Evolutionary conservation across 2,888 invertebrate species (phyloP).

Genomic region (Drosophila prolongata): DNA sequence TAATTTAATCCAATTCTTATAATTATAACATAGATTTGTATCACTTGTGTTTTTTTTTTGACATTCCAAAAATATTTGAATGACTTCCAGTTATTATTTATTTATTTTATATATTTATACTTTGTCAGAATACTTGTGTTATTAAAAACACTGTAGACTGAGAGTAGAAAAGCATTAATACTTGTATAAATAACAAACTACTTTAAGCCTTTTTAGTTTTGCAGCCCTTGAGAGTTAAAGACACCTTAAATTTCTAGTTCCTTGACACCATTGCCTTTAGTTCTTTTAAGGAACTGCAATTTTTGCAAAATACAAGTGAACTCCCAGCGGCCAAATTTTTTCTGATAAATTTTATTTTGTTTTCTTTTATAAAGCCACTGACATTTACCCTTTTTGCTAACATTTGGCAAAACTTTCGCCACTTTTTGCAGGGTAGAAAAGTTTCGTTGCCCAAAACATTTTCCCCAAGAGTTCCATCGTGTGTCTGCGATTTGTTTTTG

Average conservation of each 20-base stretch:
- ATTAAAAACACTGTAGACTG: no score
- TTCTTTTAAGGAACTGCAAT: neutral
- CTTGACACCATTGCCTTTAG: neutral
- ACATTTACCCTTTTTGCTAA: neutral
- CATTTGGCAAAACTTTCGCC: neutral
- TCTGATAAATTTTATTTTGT: neutral
- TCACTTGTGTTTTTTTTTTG: neutral
- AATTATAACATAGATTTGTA: neutral
- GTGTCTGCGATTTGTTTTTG: slow-evolving; percentile 28
- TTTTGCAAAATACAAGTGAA: neutral
- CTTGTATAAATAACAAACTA: no score
- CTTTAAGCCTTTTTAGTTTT: no score
- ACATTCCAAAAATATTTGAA: no score
- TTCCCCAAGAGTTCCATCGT: slow-evolving; percentile 26
- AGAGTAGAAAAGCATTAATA: no score
- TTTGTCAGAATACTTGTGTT: no score
- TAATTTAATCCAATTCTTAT: neutral
- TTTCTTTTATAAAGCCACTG: neutral
- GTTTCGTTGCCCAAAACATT: slow-evolving; percentile 10
- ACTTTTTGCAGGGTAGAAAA: slow-evolving; percentile 21
- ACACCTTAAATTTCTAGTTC: neutral
- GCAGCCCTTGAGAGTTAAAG: neutral
- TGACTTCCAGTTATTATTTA: no score
- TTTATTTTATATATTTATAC: no score
- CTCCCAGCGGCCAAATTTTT: neutral